Base-by-base conservation (phyloP, 1,140 invertebrate species). In the Stegodyphus dumicola region DNA sequence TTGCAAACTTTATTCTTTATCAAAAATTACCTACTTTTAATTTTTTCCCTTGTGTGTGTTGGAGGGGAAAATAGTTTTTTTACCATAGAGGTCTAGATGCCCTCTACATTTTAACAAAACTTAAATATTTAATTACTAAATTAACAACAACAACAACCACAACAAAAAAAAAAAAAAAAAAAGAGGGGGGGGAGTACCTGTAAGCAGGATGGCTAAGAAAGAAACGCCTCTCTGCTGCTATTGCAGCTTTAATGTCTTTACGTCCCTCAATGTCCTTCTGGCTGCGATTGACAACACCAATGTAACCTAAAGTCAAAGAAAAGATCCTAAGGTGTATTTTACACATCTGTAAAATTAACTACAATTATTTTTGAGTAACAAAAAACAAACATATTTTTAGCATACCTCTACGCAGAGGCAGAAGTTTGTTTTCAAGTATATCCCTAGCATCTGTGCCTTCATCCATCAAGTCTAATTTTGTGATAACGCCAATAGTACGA, bases 211-310 rank as follows among this genome's bases (percentile, higher is more conserved):
- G 96, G 90, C 95, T 95, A 75, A 99, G 93, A 91, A 99, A 99
- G 91, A 99, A 99, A 91, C 99, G 98, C 85, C 98, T 93, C 91
- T 99, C 98, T 69, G 97, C 96, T 75, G 94, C 95, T 87, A 99
- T 91, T 5, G 98, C 98, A 87, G 95, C 95, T 90, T 96, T 94
- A 86, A 99, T 99, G 90, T 99, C 98, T 92, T 99, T 99, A 64
- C 94, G 93, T 0, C 98, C 93, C 64, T 94, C 92, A 88, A 94
- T 94, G 88, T 94, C 92, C 65, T 86, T 98, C 91, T 99, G 98
- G 89, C 97, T 98, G 88, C 98, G 94, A 91, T 99, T 99, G 7
- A 99, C 97, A 7, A 99, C 98, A 88, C 98, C 98, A 89, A 99
- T 97, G 90, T 98, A 99, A 9, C 97, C 84, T 87, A 75, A 5